These are phyloP conservation scores for Matsumurasca onukii DNA, from an alignment of 1,140 invertebrate species.

Conservation along the genomic window DNA sequence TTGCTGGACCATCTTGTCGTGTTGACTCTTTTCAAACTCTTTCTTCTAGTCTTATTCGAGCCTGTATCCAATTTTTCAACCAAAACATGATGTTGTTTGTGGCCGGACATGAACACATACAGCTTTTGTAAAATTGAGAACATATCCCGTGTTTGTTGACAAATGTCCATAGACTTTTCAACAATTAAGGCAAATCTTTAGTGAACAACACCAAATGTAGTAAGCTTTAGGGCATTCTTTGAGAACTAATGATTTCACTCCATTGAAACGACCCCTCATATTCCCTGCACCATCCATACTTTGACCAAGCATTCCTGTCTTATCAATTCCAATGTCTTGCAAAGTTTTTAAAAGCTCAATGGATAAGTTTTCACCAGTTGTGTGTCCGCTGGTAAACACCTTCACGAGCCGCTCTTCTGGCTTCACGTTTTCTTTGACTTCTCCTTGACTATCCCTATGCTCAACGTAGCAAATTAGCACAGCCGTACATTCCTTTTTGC, in stretches of 20 bases:
- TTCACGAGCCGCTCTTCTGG: not conserved
- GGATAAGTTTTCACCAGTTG: no score
- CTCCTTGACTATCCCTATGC: not conserved
- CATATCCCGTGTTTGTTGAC: no score
- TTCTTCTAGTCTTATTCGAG: no score
- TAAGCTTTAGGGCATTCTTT: no score
- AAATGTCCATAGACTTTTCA: not conserved
- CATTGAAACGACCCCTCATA: not conserved
- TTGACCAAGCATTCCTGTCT: not conserved
- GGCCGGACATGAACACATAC: no score
- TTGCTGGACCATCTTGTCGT: no score
- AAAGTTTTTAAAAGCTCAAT: no score
- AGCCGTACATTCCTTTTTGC: not conserved
- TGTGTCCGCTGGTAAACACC: not conserved
- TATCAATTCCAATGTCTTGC: no score
- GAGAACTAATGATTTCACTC: not conserved
- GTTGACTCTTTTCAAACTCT: no score
- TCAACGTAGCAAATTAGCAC: not conserved
- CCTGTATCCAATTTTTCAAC: not conserved
- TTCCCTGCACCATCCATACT: no score
- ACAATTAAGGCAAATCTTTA: not conserved
- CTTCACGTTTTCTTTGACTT: not conserved
- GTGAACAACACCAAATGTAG: not conserved
- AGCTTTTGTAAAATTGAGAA: no score
- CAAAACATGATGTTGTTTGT: not conserved